Percentiles rank a stretch among this genome's conserved stretches.
These are phyloP conservation scores for Ischnus inquisitorius DNA, from an alignment of 2,888 invertebrate species.

Conservation along the genomic window DNA sequence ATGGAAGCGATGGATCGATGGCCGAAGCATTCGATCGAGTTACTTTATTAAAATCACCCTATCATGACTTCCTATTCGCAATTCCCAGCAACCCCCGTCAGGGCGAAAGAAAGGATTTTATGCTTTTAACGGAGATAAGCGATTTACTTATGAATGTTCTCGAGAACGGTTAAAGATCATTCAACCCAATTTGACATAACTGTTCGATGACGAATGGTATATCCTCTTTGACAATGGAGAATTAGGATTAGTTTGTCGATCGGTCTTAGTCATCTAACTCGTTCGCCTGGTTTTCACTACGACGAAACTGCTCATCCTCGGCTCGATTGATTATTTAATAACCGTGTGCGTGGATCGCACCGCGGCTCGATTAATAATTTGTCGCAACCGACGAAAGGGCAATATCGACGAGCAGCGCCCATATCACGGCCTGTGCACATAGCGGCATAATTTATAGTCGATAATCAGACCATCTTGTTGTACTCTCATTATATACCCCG, in stretches of 20 bases:
- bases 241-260: background rate
- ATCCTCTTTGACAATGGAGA: too few species aligned
- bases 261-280: background rate
- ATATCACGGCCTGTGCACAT: background rate
- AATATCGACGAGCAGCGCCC: background rate
- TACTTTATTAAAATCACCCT: background rate
- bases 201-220: too few species aligned
- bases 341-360: slow-evolving; percentile 12
- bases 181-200: too few species aligned
- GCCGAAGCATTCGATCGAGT: background rate
- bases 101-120: too few species aligned
- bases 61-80: background rate
- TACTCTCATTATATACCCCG: slow-evolving; percentile 13
- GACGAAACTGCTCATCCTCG: background rate
- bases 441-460: slow-evolving; percentile 39
- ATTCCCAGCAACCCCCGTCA: too few species aligned
- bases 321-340: slow-evolving; percentile 48
- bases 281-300: background rate
- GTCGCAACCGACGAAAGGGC: slow-evolving; percentile 25
- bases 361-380: slow-evolving; percentile 46
- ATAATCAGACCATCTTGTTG: slow-evolving; percentile 49
- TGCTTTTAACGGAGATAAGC: too few species aligned
- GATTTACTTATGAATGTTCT: too few species aligned
- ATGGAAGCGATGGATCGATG: background rate
- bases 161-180: too few species aligned